Evolutionary conservation across 1,140 invertebrate species (phyloP).

Genomic region (Macrocentrus cingulum): DNA sequence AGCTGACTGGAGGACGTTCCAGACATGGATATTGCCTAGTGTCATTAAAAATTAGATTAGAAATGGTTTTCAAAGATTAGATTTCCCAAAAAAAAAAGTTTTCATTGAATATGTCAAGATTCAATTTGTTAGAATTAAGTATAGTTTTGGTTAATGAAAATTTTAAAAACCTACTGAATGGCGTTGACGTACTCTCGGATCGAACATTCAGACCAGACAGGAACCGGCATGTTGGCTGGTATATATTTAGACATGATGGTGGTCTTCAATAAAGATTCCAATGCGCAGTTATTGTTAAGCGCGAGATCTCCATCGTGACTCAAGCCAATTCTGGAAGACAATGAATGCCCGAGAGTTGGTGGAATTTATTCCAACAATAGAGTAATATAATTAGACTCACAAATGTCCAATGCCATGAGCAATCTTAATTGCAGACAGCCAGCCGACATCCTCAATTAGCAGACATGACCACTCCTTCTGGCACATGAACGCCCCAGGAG

Average conservation of each 20-base stretch:
- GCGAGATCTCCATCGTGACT: constrained; percentile 12
- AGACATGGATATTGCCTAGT: constrained; percentile 2
- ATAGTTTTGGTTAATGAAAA: background rate
- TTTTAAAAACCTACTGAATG: background rate
- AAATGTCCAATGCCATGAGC: constrained; percentile 15
- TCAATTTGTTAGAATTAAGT: background rate
- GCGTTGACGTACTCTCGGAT: background rate
- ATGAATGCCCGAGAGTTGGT: background rate
- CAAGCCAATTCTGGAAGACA: constrained; percentile 4
- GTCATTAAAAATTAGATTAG: background rate
- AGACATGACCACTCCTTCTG: constrained; percentile 8
- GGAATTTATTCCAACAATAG: no score
- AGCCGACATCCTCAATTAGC: constrained; percentile 10
- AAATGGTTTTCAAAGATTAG: no score
- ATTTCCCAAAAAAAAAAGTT: no score
- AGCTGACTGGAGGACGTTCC: background rate
- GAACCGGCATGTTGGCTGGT: constrained; percentile 6
- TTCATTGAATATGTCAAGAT: background rate
- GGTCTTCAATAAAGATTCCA: background rate
- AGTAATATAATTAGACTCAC: background rate
- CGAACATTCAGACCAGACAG: constrained; percentile 8
- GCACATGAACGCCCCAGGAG: constrained; percentile 5
- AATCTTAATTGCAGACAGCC: constrained; percentile 11
- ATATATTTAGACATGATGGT: constrained; percentile 6
- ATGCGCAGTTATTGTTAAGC: constrained; percentile 7